Base-by-base conservation (phyloP, 2,888 invertebrate genomes). In the Pardosa pseudoannulata region DNA sequence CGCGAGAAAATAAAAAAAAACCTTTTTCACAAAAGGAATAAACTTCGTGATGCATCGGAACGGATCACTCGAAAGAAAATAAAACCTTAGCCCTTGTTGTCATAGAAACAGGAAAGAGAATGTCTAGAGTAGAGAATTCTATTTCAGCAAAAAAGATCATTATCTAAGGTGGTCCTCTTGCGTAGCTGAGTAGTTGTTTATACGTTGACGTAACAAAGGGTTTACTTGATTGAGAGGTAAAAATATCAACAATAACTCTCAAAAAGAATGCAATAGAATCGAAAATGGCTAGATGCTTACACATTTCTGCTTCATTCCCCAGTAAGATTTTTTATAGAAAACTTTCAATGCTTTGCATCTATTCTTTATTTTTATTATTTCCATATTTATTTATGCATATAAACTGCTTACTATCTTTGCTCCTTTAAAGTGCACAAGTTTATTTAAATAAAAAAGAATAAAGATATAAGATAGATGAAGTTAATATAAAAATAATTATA, bases 151-250 rank as follows among this genome's bases (percentile, higher is more conserved):
- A 81, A 74, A 74, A 75, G 81, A 74, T 82, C 81, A 75, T 82
- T 82, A 82, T 75, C 70, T 68, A 56, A 19, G 75, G 75, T 41
- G 50, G 75, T 41, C 32, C 62, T 75, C 81, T 75, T 81, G 68
- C 62, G 71, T 75, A 68, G 67, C 36, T 75, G 81, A 74, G 67
- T 70, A 75, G 75, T 75, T 82, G 81, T 74, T 82, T 82, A 39
- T 70, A 62, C 81, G 75, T 70, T 75, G 81, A 74, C 64, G 67
- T 75, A 82, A 82, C 74, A 82, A 82, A 73, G 75, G 74, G 56
- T 41, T 67, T 31, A 64, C 64, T 82, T 82, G 81, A 82, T 74
- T 74, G 81, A 75, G 75, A 82, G 70, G 74, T 50, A 68, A 82
- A 74, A 82, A 71, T 70, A 70, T 50, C 67, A 75, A 62, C 39